Percentiles rank a stretch among this genome's conserved stretches.
phyloP scores from a whole-genome alignment of 2,113 vertebrate species.

The Montifringilla adamsi region DNA sequence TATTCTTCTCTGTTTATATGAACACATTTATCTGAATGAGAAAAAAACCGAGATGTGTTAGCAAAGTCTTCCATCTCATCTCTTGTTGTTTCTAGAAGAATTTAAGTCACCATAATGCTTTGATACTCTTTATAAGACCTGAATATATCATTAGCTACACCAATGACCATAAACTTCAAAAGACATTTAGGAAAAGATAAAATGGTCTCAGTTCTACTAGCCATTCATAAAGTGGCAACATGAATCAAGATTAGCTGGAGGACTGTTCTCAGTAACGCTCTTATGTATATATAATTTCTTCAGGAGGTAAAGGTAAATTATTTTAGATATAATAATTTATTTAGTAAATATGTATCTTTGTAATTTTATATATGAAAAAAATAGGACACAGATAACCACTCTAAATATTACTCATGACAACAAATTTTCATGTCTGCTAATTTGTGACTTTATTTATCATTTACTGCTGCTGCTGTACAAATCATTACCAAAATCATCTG shows the following conservation, averaged over 20 bases:
- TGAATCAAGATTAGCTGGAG: not conserved
- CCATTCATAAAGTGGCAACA: not conserved
- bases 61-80: not conserved
- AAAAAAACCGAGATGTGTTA: not conserved
- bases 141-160: not conserved
- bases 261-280: not conserved
- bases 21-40: not conserved
- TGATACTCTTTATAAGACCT: not conserved
- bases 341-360: not conserved
- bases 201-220: constrained; percentile 1
- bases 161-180: constrained; percentile 46
- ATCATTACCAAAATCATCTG: not conserved
- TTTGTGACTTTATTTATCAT: not conserved
- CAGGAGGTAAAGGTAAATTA: not conserved
- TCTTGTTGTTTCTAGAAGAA: not conserved
- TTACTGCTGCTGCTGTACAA: not conserved
- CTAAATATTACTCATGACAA: not conserved
- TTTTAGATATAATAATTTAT: not conserved
- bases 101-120: not conserved
- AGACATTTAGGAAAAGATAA: constrained; percentile 33
- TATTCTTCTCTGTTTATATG: not conserved
- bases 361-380: not conserved
- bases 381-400: not conserved
- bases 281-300: not conserved
- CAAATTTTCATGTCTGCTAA: not conserved